Evolutionary conservation across 2,888 invertebrate genomes (phyloP).

Genomic region (Tryphoninae sp.): DNA sequence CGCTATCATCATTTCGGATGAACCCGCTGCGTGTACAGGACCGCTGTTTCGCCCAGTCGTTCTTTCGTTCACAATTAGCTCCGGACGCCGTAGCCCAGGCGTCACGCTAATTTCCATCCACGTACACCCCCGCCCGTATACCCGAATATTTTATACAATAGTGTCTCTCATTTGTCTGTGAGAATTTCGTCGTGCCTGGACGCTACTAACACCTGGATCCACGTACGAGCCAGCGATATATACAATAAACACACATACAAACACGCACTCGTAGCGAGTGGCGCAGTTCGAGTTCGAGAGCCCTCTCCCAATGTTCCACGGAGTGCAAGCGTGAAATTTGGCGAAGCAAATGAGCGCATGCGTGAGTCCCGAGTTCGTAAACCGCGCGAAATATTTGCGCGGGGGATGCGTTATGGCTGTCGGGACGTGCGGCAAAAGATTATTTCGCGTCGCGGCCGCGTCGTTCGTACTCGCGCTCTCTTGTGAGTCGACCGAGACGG

Average conservation of each 20-base stretch:
- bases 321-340: constrained; percentile 11
- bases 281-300: neutral
- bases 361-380: neutral
- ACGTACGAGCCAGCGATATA: neutral
- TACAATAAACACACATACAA: neutral
- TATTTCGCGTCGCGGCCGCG: constrained; percentile 20
- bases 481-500: neutral
- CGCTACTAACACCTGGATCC: neutral
- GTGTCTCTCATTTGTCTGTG: neutral
- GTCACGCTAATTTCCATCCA: constrained; percentile 37
- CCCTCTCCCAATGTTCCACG: neutral
- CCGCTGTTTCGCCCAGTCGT: neutral
- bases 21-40: neutral
- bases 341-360: constrained; percentile 4
- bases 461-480: neutral
- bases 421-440: constrained; percentile 26
- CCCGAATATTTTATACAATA: constrained; percentile 31
- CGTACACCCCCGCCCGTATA: neutral
- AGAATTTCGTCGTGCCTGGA: constrained; percentile 5
- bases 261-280: neutral
- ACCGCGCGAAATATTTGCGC: constrained; percentile 5
- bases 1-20: constrained; percentile 3
- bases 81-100: constrained; percentile 33
- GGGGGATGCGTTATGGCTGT: constrained; percentile 11
- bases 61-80: constrained; percentile 36